A percentile compares a stretch with the other conserved stretches of the same genome.
phyloP scores from a whole-genome alignment of 2,113 vertebrate genomes.

The Calidris pugnax region DNA sequence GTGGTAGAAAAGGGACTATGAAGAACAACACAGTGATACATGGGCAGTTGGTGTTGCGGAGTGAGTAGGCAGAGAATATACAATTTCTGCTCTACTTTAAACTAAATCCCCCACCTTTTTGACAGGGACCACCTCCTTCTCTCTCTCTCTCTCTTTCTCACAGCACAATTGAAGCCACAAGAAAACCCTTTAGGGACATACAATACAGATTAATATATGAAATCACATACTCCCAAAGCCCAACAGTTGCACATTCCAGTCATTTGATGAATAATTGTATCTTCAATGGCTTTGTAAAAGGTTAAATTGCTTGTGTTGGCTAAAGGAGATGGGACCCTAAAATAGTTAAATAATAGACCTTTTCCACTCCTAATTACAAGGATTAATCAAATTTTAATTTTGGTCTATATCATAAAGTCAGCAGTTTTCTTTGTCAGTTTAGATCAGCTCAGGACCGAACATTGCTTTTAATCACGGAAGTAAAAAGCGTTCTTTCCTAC shows the following conservation, averaged over 20 bases:
- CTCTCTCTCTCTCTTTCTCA: not conserved
- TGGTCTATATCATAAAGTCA: not conserved
- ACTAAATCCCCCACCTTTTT: constrained; percentile 48
- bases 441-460: not conserved
- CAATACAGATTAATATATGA: not conserved
- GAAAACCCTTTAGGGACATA: not conserved
- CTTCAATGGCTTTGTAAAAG: not conserved
- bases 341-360: not conserved
- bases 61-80: constrained; percentile 49
- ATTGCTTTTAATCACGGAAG: not conserved
- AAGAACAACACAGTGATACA: constrained; percentile 3
- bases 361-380: not conserved
- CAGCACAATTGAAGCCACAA: not conserved
- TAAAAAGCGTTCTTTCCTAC: not conserved
- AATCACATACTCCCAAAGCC: not conserved
- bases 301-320: not conserved
- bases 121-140: constrained; percentile 35
- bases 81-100: constrained; percentile 20
- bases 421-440: constrained; percentile 27
- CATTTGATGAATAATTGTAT: not conserved
- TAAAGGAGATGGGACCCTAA: not conserved
- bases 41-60: constrained; percentile 49
- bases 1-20: not conserved
- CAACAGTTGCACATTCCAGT: not conserved
- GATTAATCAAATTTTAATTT: not conserved